These are phyloP conservation scores for Phymorhynchus buccinoides DNA, from an alignment of 1,140 invertebrate species.

Conservation along the genomic window DNA sequence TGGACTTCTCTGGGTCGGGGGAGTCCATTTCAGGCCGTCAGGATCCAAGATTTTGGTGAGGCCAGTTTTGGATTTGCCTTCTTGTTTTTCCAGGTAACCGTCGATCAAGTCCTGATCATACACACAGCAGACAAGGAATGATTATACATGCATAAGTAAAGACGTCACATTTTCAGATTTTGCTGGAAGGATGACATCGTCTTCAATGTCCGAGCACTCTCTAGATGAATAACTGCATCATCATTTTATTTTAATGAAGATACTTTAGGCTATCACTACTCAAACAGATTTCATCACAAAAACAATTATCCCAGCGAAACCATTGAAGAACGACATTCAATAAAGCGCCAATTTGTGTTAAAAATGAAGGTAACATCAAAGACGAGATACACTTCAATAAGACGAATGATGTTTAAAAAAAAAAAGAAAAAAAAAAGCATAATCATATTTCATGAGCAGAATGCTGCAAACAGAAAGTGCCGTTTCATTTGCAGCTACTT, in stretches of 20 bases:
- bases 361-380: background rate
- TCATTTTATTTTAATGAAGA: background rate
- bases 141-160: slow-evolving; percentile 37
- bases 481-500: too few species aligned
- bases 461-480: too few species aligned
- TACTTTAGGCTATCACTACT: too few species aligned
- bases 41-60: slow-evolving; percentile 86
- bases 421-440: too few species aligned
- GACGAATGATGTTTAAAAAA: background rate
- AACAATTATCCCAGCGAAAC: background rate
- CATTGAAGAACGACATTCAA: background rate
- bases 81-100: slow-evolving; percentile 85
- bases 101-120: slow-evolving; percentile 88
- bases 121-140: background rate
- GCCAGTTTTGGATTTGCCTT: slow-evolving; percentile 82
- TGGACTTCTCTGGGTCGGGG: slow-evolving; percentile 65
- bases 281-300: background rate
- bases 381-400: background rate
- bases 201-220: background rate
- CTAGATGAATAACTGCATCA: background rate
- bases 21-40: slow-evolving; percentile 90
- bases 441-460: background rate
- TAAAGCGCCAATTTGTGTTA: background rate
- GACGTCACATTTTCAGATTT: background rate
- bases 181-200: background rate